Percentiles rank a stretch among this genome's conserved stretches.
These are phyloP conservation scores for Sebastes hubbsi DNA, from an alignment of 2,797 vertebrate genomes.

Conservation along the genomic window DNA sequence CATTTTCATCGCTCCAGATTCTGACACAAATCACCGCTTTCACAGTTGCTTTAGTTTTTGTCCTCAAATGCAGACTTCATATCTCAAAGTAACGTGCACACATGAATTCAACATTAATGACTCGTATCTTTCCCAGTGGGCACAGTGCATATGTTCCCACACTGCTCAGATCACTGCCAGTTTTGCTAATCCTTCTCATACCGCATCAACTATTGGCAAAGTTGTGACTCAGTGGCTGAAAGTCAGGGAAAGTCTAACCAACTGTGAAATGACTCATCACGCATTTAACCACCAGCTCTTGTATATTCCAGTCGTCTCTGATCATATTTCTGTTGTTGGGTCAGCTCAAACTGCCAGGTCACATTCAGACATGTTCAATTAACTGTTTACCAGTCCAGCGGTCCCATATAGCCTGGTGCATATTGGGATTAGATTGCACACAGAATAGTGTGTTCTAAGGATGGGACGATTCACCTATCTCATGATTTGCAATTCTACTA, in stretches of 20 bases:
- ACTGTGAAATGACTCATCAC: slow-evolving; percentile 38
- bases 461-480: too few species aligned
- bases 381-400: not conserved
- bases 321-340: slow-evolving; percentile 5
- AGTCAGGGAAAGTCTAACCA: slow-evolving; percentile 26
- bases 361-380: not conserved
- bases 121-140: not conserved
- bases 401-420: not conserved
- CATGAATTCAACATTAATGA: not conserved
- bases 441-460: not conserved
- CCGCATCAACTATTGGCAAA: slow-evolving; percentile 8
- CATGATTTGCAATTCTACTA: too few species aligned
- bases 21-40: not conserved
- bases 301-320: not conserved
- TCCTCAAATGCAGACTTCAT: not conserved
- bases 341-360: not conserved
- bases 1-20: not conserved
- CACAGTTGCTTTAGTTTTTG: not conserved
- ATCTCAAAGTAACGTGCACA: not conserved
- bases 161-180: slow-evolving; percentile 24
- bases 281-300: not conserved
- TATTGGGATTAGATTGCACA: not conserved
- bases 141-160: slow-evolving; percentile 38
- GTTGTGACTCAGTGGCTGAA: slow-evolving; percentile 38
- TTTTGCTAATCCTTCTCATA: slow-evolving; percentile 16